Percentiles rank a stretch among this genome's conserved stretches.
phyloP scores from a whole-genome alignment of 2,888 invertebrate species.

The Stenodema calcarata region DNA sequence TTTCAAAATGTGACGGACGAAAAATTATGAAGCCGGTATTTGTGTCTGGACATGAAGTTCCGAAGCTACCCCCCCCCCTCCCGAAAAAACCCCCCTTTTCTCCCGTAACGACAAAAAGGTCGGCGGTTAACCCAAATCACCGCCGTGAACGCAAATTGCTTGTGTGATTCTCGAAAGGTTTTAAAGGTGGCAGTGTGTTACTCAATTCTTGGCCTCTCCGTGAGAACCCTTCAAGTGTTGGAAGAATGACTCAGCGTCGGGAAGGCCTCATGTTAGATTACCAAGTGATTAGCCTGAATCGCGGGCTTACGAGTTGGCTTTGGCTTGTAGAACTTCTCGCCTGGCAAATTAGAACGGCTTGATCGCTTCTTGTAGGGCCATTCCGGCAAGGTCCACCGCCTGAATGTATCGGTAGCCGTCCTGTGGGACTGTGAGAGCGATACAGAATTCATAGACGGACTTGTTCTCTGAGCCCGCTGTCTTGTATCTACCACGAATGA shows the following conservation, averaged over 20 bases:
- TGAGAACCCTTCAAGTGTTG: constrained; percentile 30
- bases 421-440: background rate
- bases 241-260: constrained; percentile 35
- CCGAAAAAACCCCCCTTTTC: background rate
- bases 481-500: too few species aligned
- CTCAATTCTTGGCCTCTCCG: background rate
- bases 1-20: background rate
- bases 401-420: background rate
- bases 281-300: constrained; percentile 48
- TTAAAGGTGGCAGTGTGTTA: constrained; percentile 17
- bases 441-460: background rate
- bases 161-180: background rate
- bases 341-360: constrained; percentile 23
- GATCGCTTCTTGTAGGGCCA: background rate
- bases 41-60: background rate
- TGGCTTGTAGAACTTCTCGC: background rate
- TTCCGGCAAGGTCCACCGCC: background rate
- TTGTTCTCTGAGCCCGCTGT: background rate
- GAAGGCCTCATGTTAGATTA: constrained; percentile 35
- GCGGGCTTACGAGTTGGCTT: constrained; percentile 27
- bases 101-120: constrained; percentile 21
- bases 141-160: constrained; percentile 32
- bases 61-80: background rate
- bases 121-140: constrained; percentile 36
- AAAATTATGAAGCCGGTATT: background rate